phyloP scores from a whole-genome alignment of 2,113 vertebrate species.

The Nannobrachium achirus region DNA sequence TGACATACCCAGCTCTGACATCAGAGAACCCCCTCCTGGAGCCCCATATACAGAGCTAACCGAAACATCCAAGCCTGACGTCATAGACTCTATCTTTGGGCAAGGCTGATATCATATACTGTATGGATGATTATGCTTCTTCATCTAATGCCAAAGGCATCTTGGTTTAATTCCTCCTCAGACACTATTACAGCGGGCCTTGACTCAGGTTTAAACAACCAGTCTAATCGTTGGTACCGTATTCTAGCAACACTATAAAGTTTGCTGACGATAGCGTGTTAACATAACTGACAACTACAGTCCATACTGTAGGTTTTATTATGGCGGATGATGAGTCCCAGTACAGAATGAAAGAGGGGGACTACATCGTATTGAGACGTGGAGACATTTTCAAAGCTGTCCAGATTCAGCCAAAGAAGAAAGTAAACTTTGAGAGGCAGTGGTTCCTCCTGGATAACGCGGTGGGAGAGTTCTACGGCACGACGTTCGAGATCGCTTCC shows the following conservation, averaged over 20 bases:
- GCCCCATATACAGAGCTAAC: no score
- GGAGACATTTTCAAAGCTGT: constrained; percentile 93
- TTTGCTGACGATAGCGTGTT: background rate
- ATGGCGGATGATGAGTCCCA: constrained; percentile 74
- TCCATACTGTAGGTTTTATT: background rate
- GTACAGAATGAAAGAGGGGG: constrained; percentile 82
- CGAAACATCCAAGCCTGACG: no score
- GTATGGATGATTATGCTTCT: no score
- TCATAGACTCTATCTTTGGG: no score
- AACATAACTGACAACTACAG: background rate
- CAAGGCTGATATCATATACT: no score
- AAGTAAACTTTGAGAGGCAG: constrained; percentile 95
- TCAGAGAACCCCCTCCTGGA: no score
- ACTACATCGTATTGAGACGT: constrained; percentile 90
- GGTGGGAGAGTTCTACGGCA: constrained; percentile 88
- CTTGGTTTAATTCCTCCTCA: no score
- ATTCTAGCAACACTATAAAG: background rate
- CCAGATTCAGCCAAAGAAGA: constrained; percentile 87
- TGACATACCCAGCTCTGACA: no score
- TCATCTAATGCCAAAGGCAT: no score
- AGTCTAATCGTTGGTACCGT: no score
- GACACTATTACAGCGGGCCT: no score
- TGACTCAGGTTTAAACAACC: no score
- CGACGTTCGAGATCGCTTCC: constrained; percentile 87
- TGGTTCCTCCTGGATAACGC: constrained; percentile 93